Conservation (phyloP, 2,797 vertebrate genomes). For the Coracias cyanogaster region DNA sequence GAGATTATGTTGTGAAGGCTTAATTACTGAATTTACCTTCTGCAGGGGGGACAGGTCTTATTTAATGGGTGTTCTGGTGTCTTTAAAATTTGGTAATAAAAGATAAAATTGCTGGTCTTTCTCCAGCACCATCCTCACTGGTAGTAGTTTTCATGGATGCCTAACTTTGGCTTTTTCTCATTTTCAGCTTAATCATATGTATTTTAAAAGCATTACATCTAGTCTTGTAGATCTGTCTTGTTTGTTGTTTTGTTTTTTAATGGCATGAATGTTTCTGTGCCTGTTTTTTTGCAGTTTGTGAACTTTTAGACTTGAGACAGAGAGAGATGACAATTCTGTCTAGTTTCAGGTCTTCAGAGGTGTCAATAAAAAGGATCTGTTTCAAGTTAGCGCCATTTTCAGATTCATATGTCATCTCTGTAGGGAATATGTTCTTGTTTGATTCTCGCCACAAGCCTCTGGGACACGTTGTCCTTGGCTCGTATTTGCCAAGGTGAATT, state of each 20-base stretch:
- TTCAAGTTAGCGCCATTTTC: background rate
- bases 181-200: background rate
- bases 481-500: background rate
- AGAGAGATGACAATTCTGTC: background rate
- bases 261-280: background rate
- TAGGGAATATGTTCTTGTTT: background rate
- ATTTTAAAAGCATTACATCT: background rate
- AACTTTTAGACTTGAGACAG: background rate
- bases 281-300: background rate
- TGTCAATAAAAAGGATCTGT: background rate
- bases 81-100: background rate
- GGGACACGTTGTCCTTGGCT: background rate
- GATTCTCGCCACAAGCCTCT: background rate
- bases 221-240: background rate
- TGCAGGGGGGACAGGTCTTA: background rate
- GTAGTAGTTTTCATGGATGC: background rate
- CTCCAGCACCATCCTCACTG: background rate
- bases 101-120: background rate
- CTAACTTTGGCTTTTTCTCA: background rate
- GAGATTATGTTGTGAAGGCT: background rate
- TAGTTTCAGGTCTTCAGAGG: background rate
- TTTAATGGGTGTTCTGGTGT: background rate
- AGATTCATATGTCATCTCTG: background rate
- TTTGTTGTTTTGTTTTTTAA: background rate
- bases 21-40: background rate